Conservation (phyloP, 2,888 invertebrate genomes). For the Seladonia tumulorum region DNA sequence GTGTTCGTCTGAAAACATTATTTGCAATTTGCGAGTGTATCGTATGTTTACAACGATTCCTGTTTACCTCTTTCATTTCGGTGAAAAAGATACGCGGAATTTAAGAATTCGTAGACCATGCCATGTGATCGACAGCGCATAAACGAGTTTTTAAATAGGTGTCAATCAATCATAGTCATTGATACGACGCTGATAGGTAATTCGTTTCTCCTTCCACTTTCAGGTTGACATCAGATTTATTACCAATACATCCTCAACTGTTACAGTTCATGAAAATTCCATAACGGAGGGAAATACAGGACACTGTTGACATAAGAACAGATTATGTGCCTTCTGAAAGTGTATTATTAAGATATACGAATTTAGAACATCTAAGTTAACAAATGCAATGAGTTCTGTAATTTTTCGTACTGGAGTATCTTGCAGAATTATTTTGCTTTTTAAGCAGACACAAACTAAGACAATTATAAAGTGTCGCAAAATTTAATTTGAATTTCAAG, state of each 20-base stretch:
- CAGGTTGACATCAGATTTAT: conserved; percentile 38
- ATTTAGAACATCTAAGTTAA: neutral
- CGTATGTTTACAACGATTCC: neutral
- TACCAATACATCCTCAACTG: neutral
- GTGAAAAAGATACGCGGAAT: neutral
- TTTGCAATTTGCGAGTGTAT: neutral
- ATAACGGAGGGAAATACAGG: neutral
- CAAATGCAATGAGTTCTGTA: neutral
- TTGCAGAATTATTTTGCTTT: neutral
- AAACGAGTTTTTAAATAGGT: conserved; percentile 63
- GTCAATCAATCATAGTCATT: conserved; percentile 63
- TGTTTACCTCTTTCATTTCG: neutral
- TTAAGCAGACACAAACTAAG: no score
- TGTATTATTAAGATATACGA: neutral
- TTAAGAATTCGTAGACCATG: conserved; percentile 20
- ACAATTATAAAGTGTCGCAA: no score
- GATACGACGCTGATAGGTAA: conserved; percentile 40
- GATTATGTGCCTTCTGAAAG: no score
- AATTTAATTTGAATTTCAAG: no score
- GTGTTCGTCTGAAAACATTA: neutral
- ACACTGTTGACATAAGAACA: neutral
- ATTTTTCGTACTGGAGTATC: neutral
- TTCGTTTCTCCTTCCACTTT: conserved; percentile 39
- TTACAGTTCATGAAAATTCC: conserved; percentile 26
- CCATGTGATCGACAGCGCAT: conserved; percentile 58